Percentiles rank a stretch among this genome's conserved stretches.
These are phyloP conservation scores for Melanerpes aurifrons DNA, from an alignment of 2,113 vertebrate genomes.

Conservation along the genomic window DNA sequence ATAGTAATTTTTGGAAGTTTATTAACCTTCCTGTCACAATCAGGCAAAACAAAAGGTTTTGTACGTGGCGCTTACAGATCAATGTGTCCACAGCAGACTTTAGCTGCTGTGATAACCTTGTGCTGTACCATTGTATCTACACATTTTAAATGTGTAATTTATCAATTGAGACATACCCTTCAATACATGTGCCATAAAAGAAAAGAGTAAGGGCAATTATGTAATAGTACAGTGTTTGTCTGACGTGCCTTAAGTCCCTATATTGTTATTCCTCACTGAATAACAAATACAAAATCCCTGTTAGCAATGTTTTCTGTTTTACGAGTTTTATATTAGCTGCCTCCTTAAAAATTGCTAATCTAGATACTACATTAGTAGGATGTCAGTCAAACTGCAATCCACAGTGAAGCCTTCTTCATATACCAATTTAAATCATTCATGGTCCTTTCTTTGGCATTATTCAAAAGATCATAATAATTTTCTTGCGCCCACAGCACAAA, in stretches of 20 bases:
- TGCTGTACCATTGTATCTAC: slow-evolving; percentile 66
- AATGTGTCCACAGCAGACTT: slow-evolving; percentile 20
- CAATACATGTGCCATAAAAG: slow-evolving; percentile 73
- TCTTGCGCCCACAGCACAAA: slow-evolving; percentile 98
- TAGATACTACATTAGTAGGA: slow-evolving; percentile 89
- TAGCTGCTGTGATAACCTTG: slow-evolving; percentile 46
- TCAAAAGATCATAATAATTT: slow-evolving; percentile 99
- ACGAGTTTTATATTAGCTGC: slow-evolving; percentile 79
- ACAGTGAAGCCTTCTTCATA: slow-evolving; percentile 94
- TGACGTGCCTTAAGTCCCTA: slow-evolving; percentile 73
- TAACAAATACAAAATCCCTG: slow-evolving; percentile 74
- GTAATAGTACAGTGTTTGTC: slow-evolving; percentile 77
- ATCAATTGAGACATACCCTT: slow-evolving; percentile 75
- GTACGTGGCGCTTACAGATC: slow-evolving; percentile 3
- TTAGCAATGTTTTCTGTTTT: slow-evolving; percentile 79
- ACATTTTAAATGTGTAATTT: slow-evolving; percentile 77
- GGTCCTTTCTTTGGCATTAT: slow-evolving; percentile 99
- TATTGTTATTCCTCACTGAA: slow-evolving; percentile 74
- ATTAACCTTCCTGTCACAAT: slow-evolving; percentile 57
- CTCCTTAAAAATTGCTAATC: slow-evolving; percentile 94
- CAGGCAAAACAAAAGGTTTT: slow-evolving; percentile 27
- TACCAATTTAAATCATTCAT: slow-evolving; percentile 99
- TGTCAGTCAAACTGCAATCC: slow-evolving; percentile 96
- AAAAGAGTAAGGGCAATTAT: slow-evolving; percentile 75
- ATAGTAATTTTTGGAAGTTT: slow-evolving; percentile 58